Evolutionary conservation across 2,888 invertebrate genomes (phyloP), one percentile per base, ranked within the genome.

Genomic region (Hedychridium roseum): DNA sequence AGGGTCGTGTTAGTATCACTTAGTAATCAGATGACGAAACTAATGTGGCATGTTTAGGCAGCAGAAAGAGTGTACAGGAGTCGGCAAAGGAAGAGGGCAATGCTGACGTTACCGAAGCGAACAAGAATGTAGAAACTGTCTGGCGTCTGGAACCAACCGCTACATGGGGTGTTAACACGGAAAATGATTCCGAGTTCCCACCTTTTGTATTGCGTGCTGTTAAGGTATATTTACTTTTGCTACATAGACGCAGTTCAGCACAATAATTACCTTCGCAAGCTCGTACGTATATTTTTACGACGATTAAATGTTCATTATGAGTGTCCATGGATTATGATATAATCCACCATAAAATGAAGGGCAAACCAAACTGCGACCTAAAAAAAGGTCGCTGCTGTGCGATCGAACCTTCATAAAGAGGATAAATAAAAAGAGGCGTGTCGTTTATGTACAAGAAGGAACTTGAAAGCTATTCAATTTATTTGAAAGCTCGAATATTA

Each of bases 181-280:
- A 76, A 64, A 67, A 71, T 65, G 54, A 63, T 59, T 65, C 66
- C 39, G 69, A 75, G 60, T 73, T 74, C 65, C 78, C 78, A 62
- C 61, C 73, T 64, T 79, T 74, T 71, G 75, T 79, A 61, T 70
- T 76, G 69, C 71, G 67, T 63, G 77, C 76, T 68, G 76, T 77
- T 46, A 78, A 78, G 77, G 78, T 79, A 77, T 66, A 71, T 40
- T 36, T 20, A 21, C 37, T 59, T 64, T 57, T 55, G 43, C 51
- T 64, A 50, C 48, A 55, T 59, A 51, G 35, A 44, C 52, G 57
- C 44, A 48, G 28, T 57, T 44, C 46, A 50, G 35, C 26, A 44
- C 30, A 34, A 36, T 2, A 30, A 11, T 30, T 32, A 4, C 11
- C n/a, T n/a, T 7, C 7, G 15, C 37, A 44, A 21, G 40, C n/a